These are phyloP conservation scores for Ibycter americanus DNA, from an alignment of 2,797 vertebrate species.

Conservation along the genomic window DNA sequence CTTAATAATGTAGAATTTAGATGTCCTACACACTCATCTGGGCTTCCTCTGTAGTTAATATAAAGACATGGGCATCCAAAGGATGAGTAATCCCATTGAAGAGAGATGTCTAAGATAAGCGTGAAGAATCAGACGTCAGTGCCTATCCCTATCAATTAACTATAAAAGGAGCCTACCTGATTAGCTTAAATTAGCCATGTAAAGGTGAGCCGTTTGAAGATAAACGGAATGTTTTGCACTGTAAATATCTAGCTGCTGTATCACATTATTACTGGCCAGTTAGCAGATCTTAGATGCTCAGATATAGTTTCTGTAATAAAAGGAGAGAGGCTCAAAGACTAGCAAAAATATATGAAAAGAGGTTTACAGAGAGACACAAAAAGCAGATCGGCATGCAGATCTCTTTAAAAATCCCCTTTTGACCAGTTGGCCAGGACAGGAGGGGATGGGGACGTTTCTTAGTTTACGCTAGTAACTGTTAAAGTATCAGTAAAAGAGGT, in stretches of 20 bases:
- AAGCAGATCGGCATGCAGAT: neutral
- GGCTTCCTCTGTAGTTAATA: neutral
- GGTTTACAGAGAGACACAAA: neutral
- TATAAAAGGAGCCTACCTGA: conserved; percentile 43
- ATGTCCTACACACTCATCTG: neutral
- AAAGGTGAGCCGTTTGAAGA: conserved; percentile 51
- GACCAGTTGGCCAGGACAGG: neutral
- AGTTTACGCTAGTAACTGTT: neutral
- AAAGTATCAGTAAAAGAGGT: neutral
- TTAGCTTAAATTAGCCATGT: conserved; percentile 57
- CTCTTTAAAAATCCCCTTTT: neutral
- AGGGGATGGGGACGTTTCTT: neutral
- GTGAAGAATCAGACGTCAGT: neutral
- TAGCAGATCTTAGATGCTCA: conserved; percentile 9
- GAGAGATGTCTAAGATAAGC: conserved; percentile 26
- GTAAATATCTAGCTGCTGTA: conserved; percentile 13
- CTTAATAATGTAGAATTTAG: neutral
- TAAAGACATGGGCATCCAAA: neutral
- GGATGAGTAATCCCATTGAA: neutral
- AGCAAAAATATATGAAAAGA: neutral
- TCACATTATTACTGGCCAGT: conserved; percentile 32
- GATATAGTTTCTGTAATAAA: neutral
- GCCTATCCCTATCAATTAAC: conserved; percentile 51
- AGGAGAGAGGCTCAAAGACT: neutral
- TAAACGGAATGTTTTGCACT: conserved; percentile 40